phyloP scores from a whole-genome alignment of 1,140 invertebrate species.

The Philopotamus ludificatus region DNA sequence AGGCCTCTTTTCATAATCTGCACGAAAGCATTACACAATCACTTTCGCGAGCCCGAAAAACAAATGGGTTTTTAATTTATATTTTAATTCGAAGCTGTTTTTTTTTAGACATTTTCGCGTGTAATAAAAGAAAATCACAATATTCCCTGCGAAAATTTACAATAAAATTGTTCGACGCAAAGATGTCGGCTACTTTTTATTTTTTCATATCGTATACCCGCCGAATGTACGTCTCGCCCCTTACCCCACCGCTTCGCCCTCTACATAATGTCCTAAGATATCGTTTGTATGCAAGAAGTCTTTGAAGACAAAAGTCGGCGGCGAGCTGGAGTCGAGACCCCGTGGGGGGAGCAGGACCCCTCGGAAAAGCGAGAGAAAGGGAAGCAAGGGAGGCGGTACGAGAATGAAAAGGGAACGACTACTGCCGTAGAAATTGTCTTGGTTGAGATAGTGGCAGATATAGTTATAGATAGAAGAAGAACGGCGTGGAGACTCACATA shows the following conservation, averaged over 20 bases:
- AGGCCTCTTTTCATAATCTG: too few relatives aligned
- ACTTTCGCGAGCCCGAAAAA: too few relatives aligned
- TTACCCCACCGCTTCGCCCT: too few relatives aligned
- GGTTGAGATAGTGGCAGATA: constrained; percentile 42
- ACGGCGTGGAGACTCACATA: constrained; percentile 19
- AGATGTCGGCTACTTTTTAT: constrained; percentile 26
- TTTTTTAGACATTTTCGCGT: too few relatives aligned
- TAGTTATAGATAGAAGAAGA: constrained; percentile 39
- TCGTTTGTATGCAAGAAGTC: constrained; percentile 59
- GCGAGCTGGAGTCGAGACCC: constrained; percentile 47
- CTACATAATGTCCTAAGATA: constrained; percentile 43
- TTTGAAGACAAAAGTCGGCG: constrained; percentile 52
- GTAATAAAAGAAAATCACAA: too few relatives aligned
- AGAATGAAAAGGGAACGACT: constrained; percentile 33
- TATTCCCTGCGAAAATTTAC: constrained; percentile 19
- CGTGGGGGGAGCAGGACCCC: constrained; percentile 37
- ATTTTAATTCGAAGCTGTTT: too few relatives aligned
- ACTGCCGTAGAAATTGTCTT: constrained; percentile 37
- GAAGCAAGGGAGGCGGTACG: constrained; percentile 39
- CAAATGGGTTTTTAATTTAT: too few relatives aligned
- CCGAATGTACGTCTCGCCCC: constrained; percentile 8
- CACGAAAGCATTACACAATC: too few relatives aligned
- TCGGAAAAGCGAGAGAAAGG: constrained; percentile 33
- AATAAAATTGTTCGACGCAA: constrained; percentile 24
- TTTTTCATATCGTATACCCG: constrained; percentile 30